Base-by-base conservation (phyloP, 2,113 vertebrate genomes). In the Gobius niger region DNA sequence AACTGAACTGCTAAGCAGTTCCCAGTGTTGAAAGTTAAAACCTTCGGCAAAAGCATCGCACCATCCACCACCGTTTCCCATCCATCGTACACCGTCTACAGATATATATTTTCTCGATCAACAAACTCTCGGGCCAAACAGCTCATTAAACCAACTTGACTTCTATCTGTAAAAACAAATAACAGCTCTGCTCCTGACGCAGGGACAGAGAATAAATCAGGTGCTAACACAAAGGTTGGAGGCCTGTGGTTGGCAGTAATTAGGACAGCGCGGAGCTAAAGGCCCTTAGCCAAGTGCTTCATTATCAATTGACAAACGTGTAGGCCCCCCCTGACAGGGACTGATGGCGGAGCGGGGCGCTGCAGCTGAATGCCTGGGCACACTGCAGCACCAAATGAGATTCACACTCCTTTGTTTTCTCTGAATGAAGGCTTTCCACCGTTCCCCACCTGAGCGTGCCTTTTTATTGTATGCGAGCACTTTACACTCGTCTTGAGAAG, bases 131-230 rank as follows among this genome's bases (percentile, higher is more conserved):
- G 86, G 86, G 83, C 84, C 92, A 92, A 86, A 89, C 77, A 64
- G 89, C 75, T 82, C 90, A 91, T 93, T 95, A 96, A 96, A 94
- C 94, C 94, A 93, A 90, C 91, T 60, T 72, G 90, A 91, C 92
- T 86, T 87, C 41, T 88, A 93, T 96, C 95, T 93, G 90, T 91
- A 94, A 96, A 96, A 94, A 91, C 92, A 96, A 96, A 96, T 96
- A 98, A 95, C 93, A 94, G 82, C 72, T 84, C 81, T 85, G 90
- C 87, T 93, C 92, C 93, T 94, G 92, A 95, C 92, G 86, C 91
- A 93, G 87, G 85, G 86, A 91, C 69, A 80, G 85, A 91, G 95
- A 95, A 98, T 96, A 96, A 97, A 98, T 98, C 95, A 95, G 95
- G 91, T 93, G 93, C 93, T 96, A 94, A 94, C 94, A 94, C 92